phyloP scores from a whole-genome alignment of 2,888 invertebrate genomes.

The Iphiclides podalirius region DNA sequence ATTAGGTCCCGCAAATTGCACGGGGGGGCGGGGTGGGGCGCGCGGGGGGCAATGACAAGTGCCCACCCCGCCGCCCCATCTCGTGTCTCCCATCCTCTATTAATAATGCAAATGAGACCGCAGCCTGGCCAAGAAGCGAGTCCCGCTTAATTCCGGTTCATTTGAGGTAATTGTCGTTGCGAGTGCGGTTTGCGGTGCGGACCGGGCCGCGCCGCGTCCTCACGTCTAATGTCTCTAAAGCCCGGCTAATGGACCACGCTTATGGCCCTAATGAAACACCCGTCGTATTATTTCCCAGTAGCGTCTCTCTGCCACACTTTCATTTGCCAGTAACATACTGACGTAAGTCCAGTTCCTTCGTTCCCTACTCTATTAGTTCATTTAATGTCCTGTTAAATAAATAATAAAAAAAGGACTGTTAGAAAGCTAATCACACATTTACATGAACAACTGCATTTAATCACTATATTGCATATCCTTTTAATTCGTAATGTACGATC shows the following conservation, averaged over 20 bases:
- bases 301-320: no score
- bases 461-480: no score
- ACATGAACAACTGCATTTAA: no score
- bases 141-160: constrained; percentile 79
- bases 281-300: neutral
- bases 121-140: constrained; percentile 77
- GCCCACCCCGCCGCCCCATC: constrained; percentile 34
- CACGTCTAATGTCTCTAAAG: constrained; percentile 30
- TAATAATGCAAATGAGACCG: constrained; percentile 81
- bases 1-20: constrained; percentile 76
- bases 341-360: no score
- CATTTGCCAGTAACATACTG: no score
- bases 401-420: no score
- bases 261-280: constrained; percentile 21
- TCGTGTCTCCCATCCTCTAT: constrained; percentile 65
- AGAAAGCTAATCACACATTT: no score
- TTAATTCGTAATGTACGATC: no score
- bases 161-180: constrained; percentile 79
- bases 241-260: constrained; percentile 17
- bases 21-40: constrained; percentile 34
- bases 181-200: constrained; percentile 52
- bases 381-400: no score
- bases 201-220: constrained; percentile 34
- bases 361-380: no score
- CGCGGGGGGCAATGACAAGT: constrained; percentile 54